Base-by-base conservation (phyloP, 2,888 invertebrate species). In the Gisinianus flammeolus region DNA sequence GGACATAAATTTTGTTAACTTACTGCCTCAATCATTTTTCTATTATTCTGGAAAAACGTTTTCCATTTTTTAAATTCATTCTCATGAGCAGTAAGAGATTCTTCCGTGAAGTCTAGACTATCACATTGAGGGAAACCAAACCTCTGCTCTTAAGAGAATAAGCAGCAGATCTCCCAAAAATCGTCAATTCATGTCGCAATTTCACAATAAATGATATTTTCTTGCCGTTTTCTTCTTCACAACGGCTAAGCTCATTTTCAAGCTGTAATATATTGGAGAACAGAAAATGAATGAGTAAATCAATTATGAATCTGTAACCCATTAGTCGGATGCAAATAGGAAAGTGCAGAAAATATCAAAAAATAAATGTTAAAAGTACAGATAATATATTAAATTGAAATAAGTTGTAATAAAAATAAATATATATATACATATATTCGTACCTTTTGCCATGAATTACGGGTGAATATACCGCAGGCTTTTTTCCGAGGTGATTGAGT, bases 151-250 rank as follows among this genome's bases (percentile, higher is more conserved):
- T 28, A 35, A 62, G 33, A 44, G n/a, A n/a, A n/a, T 22, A 44
- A 31, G 44, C 44, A 77, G 22, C 77, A 77, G 24, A 24, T 77
- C 6, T 71, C 22, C 70, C 70, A 77, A 1, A 77, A 22, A 19
- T 70, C 62, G 1, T n/a, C 30, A 77, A 58, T 44, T 77, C 77
- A 10, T 56, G 28, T 19, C 77, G 62, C 19, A 77, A 35, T 71
- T 77, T 71, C 22, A 28, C 16, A 30, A 33, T 71, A 70, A 77
- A 77, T 22, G 70, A 31, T 30, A 77, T 71, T 24, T 77, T 77
- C n/a, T 33, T 35, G 8, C 58, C n/a, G n/a, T 77, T 77, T 28
- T 77, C 77, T 64, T 77, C 77, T 26, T 77, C 77, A 19, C 56
- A 56, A 44, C 56, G 44, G 10, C 30, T 19, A 10, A 77, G 58